Conservation (phyloP, 1,140 invertebrate species). For the Dolichoris vasculosae region DNA sequence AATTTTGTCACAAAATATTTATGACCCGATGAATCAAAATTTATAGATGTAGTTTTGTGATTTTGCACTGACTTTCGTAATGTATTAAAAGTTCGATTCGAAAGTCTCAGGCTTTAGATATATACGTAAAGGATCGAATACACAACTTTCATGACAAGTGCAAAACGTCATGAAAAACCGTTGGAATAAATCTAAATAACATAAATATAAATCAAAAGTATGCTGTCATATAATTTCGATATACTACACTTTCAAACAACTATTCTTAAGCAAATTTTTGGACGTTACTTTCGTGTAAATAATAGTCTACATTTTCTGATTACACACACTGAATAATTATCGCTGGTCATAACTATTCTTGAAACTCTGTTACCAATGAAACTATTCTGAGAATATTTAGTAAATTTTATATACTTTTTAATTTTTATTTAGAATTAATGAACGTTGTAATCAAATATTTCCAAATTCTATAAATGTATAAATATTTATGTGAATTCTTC, state of each 20-base stretch:
- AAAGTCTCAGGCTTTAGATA: slow-evolving; percentile 11
- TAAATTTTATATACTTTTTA: not conserved
- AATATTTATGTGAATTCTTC: not conserved
- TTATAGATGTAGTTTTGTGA: not conserved
- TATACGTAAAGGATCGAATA: slow-evolving; percentile 24
- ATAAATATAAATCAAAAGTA: slow-evolving; percentile 33
- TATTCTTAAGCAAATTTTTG: not conserved
- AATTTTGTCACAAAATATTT: not conserved
- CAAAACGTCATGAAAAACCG: slow-evolving; percentile 44
- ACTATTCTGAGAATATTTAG: not conserved
- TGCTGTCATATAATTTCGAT: not conserved
- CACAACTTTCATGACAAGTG: slow-evolving; percentile 37
- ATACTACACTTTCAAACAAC: not conserved
- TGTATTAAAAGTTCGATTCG: not conserved
- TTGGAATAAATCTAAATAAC: slow-evolving; percentile 43
- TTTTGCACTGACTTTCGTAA: not conserved
- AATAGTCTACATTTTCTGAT: not conserved
- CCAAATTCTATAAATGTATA: not conserved
- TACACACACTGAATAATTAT: not conserved
- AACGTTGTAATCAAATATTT: not conserved
- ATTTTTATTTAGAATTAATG: not conserved
- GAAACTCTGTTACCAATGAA: not conserved
- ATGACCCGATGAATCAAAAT: slow-evolving; percentile 27
- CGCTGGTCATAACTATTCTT: not conserved
- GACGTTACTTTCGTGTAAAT: not conserved